Evolutionary conservation across 2,797 vertebrate species (phyloP), one percentile per base, ranked within the genome.

Genomic region (Myiotriccus ornatus): DNA sequence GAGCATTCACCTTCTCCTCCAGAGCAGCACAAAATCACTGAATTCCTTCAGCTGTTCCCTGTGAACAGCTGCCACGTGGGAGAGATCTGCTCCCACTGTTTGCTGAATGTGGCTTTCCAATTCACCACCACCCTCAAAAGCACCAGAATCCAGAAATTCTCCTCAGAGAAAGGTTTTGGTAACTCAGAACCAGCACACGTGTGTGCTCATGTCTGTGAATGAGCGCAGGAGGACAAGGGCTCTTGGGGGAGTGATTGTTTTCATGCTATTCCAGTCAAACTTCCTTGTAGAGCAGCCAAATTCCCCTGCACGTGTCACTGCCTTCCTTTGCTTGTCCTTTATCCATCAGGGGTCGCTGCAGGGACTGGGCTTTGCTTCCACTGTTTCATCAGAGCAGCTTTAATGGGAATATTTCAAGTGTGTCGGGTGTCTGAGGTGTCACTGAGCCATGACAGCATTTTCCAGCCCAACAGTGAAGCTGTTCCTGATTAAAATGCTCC

Each of bases 401-500:
- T 69, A 44, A 4, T 15, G 24, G 23, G 53, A 39, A 4, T 50
- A 28, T 80, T 77, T 69, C 1, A 10, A 35, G 47, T 20, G 74
- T 50, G 25, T 4, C 10, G 18, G 4, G 55, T 49, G 47, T 27
- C 77, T 3, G 11, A 0, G 2, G 46, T 69, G 52, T 32, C 60
- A 16, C 81, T 47, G 90, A 74, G 74, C 77, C 41, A 5, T n/a
- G 64, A 49, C 39, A 13, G 59, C 17, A 13, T 80, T 83, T 32
- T 35, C 41, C 70, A 79, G 74, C 74, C 67, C 86, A 18, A 27
- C 52, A 32, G n/a, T 30, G 24, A 46, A 69, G 43, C 86, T 90
- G 79, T 19, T 88, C 18, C 77, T 28, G 50, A 17, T 49, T 20
- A 70, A 88, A 96, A 69, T 5, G 52, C 83, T 88, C 86, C 80